Evolutionary conservation across 2,113 vertebrate genomes (phyloP).

Genomic region (Microtus montanus): DNA sequence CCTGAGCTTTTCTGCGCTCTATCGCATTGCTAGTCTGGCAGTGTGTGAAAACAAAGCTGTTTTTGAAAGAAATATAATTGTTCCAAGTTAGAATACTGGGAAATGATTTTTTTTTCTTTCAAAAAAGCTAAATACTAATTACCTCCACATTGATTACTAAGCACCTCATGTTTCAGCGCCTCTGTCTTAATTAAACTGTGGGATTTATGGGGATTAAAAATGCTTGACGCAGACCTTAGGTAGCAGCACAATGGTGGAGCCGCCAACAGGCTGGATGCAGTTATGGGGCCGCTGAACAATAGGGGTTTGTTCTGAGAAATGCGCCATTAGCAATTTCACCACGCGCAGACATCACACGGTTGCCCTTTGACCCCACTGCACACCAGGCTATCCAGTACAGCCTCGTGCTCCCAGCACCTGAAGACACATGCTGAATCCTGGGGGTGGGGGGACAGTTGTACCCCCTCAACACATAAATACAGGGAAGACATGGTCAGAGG

Average conservation of each 20-base stretch:
- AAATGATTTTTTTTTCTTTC: constrained; percentile 38
- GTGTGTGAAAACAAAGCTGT: constrained; percentile 57
- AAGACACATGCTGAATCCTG: neutral
- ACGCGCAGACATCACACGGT: neutral
- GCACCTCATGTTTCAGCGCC: neutral
- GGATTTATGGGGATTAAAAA: constrained; percentile 30
- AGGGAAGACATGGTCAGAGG: neutral
- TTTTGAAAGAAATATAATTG: constrained; percentile 53
- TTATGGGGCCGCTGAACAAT: neutral
- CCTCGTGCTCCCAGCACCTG: neutral
- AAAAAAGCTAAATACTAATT: constrained; percentile 61
- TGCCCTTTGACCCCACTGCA: neutral
- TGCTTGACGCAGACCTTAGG: constrained; percentile 30
- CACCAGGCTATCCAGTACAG: neutral
- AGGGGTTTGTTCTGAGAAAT: neutral
- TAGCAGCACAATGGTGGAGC: constrained; percentile 34
- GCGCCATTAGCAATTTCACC: neutral
- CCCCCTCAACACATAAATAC: neutral
- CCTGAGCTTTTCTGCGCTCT: constrained; percentile 27
- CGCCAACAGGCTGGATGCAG: neutral
- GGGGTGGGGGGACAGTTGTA: neutral
- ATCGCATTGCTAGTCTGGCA: neutral
- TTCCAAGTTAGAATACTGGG: constrained; percentile 42
- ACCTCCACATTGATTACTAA: constrained; percentile 55
- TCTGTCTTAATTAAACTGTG: constrained; percentile 55